These are phyloP conservation scores for Ellobium chinense DNA, from an alignment of 2,888 invertebrate genomes.

Conservation along the genomic window DNA sequence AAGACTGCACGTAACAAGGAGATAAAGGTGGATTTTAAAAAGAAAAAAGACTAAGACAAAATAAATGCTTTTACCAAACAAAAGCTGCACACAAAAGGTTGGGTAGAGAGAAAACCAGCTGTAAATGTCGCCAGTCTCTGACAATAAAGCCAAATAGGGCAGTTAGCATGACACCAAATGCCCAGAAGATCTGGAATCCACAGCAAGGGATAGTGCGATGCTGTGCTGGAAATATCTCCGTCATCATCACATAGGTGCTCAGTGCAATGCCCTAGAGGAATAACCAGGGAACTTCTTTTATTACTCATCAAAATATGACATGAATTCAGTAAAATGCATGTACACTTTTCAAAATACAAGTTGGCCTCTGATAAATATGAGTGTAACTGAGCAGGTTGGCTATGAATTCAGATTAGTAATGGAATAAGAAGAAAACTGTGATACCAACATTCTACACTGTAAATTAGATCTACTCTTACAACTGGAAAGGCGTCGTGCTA, in stretches of 20 bases:
- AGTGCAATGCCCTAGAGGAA: constrained; percentile 65
- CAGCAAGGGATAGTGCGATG: constrained; percentile 64
- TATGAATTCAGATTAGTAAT: too few species aligned
- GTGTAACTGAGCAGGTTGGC: too few species aligned
- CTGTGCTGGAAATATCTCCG: constrained; percentile 65
- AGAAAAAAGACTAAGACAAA: too few species aligned
- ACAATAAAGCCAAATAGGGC: constrained; percentile 65
- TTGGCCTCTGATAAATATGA: too few species aligned
- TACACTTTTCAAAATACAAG: too few species aligned
- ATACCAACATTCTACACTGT: too few species aligned
- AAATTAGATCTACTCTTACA: too few species aligned
- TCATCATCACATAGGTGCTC: constrained; percentile 65
- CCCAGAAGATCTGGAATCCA: constrained; percentile 68
- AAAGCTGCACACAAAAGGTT: constrained; percentile 61
- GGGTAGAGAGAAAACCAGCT: constrained; percentile 65
- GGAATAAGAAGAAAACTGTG: too few species aligned
- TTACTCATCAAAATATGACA: not conserved
- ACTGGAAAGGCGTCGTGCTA: too few species aligned
- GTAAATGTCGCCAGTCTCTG: constrained; percentile 66
- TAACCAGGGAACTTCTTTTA: not conserved
- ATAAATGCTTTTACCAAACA: constrained; percentile 67
- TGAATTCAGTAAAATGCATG: not conserved
- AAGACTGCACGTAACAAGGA: too few species aligned
- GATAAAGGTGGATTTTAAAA: too few species aligned
- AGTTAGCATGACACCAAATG: constrained; percentile 64